Base-by-base conservation (phyloP, 2,888 invertebrate genomes). In the Agrochola litura region DNA sequence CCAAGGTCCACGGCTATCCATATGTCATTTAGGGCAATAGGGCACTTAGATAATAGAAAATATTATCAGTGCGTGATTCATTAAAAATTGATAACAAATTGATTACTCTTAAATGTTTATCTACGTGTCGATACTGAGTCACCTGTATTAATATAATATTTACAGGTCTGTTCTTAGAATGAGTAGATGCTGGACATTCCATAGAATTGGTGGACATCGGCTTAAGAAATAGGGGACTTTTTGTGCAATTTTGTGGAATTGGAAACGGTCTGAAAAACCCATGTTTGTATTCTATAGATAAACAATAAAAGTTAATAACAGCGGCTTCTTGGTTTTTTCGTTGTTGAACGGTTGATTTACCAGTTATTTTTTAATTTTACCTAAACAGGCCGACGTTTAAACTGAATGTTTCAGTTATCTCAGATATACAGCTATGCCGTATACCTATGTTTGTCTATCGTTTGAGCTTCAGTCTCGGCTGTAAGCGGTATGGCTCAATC, bases 101-200 rank as follows among this genome's bases (percentile, higher is more conserved):
- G 30, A 69, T 73, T 73, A 73, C 52, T 82, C 70, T 70, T 70
- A 78, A 61, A 71, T 9, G 52, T 22, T 58, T 68, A 70, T 71
- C 49, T 66, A 66, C 25, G 16, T 67, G 46, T 30, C 19, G 25
- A 12, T 37, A 30, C 3, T 78, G 82, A 73, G 43, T 82, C 81
- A 82, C 19, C 58, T 56, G 30, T 2, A 10, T 16, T 56, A 37
- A 2, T 14, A 76, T 52, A 25, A 54, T 64, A 58, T 68, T 58
- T 22, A 30, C 37, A 14, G 6, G 25, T 56, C 0, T 37, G 14
- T 69, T 75, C 71, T n/a, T 0, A 52, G 54, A 72, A 81, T 14
- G 2, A 5, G 1, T 1, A 30, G 41, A 76, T 25, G 60, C 52
- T 79, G 43, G 58, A 49, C 14, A 54, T 56, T 67, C 80, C 49